phyloP scores from a whole-genome alignment of 2,797 vertebrate species.

The Crenuchus spilurus region DNA sequence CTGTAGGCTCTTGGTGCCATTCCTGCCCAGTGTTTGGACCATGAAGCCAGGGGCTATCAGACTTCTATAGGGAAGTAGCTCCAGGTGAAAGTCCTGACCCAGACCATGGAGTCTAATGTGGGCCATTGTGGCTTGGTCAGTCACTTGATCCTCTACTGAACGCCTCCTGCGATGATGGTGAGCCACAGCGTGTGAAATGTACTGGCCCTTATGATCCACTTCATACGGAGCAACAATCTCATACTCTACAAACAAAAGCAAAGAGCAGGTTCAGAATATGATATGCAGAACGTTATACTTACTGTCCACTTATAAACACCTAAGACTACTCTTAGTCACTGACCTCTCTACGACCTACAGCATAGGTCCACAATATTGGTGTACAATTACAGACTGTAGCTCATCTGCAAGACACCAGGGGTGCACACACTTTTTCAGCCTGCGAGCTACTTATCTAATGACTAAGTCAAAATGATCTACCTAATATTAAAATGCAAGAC shows the following conservation, averaged over 20 bases:
- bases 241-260: slow-evolving; percentile 77
- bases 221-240: slow-evolving; percentile 87
- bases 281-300: no score
- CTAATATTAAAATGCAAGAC: no score
- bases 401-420: no score
- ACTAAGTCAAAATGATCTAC: no score
- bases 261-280: neutral
- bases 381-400: no score
- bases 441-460: no score
- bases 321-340: no score
- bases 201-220: slow-evolving; percentile 78
- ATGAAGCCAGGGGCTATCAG: slow-evolving; percentile 84
- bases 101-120: slow-evolving; percentile 82
- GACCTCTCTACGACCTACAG: no score
- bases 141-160: slow-evolving; percentile 36
- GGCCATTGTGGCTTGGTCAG: slow-evolving; percentile 54
- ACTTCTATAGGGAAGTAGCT: slow-evolving; percentile 73
- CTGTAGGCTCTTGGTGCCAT: slow-evolving; percentile 77
- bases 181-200: slow-evolving; percentile 79
- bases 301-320: no score
- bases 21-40: slow-evolving; percentile 82
- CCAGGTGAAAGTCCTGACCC: slow-evolving; percentile 85
- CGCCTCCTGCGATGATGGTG: slow-evolving; percentile 78
- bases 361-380: no score
- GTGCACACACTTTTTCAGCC: no score